These are phyloP conservation scores for Mustelus asterias DNA, from an alignment of 2,113 vertebrate species.

Conservation along the genomic window DNA sequence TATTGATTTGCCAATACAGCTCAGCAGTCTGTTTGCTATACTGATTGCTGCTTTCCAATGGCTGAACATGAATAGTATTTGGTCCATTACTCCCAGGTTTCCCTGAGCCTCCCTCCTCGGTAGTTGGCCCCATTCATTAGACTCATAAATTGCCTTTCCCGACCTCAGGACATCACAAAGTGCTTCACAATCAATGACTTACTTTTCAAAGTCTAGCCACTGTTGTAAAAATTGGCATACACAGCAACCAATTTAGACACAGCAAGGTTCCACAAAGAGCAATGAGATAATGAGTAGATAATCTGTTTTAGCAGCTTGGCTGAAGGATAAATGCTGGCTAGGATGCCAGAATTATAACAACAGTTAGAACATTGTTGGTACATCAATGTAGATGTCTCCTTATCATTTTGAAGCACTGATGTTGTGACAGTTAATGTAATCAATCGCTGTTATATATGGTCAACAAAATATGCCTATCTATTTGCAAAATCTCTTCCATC, in stretches of 20 bases:
- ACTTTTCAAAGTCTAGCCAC: not conserved
- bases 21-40: not conserved
- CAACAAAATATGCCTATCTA: not conserved
- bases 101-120: not conserved
- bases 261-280: not conserved
- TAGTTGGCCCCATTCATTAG: not conserved
- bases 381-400: not conserved
- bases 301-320: not conserved
- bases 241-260: not conserved
- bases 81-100: not conserved
- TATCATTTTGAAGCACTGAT: not conserved
- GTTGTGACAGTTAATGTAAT: not conserved
- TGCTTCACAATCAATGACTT: not conserved
- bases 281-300: not conserved
- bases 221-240: not conserved
- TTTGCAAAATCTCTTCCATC: not conserved
- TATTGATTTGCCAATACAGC: conserved; percentile 5
- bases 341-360: not conserved
- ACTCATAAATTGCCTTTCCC: not conserved
- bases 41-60: not conserved
- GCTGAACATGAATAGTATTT: not conserved
- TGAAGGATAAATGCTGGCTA: not conserved
- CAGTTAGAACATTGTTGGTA: not conserved
- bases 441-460: not conserved
- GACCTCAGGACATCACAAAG: not conserved